phyloP scores from a whole-genome alignment of 1,140 invertebrate species.

The Drosophila azteca region DNA sequence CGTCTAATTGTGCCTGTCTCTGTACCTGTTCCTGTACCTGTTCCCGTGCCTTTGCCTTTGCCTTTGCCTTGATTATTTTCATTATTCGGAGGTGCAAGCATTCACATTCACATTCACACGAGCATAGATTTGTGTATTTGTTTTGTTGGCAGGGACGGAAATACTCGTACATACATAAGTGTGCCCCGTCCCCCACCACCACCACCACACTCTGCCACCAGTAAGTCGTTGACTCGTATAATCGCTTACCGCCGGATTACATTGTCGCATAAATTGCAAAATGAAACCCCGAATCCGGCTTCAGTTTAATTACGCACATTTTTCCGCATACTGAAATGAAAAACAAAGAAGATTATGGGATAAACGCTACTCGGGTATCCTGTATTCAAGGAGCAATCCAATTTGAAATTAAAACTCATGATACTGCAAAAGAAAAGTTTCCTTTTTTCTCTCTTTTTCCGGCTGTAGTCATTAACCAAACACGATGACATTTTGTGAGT shows the following conservation, averaged over 20 bases:
- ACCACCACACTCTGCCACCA: too few species aligned
- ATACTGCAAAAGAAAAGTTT: too few species aligned
- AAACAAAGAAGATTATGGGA: conserved; percentile 8
- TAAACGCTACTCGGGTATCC: not conserved
- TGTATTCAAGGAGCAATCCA: too few species aligned
- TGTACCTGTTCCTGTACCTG: conserved; percentile 28
- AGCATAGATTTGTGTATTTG: conserved; percentile 30
- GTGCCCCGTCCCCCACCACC: too few species aligned
- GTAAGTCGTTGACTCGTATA: conserved; percentile 11
- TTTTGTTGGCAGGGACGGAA: conserved; percentile 21
- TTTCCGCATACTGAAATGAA: conserved; percentile 30
- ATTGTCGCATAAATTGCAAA: conserved; percentile 50
- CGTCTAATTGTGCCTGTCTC: conserved; percentile 49
- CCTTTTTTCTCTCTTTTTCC: too few species aligned
- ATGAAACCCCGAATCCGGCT: conserved; percentile 26
- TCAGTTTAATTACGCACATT: conserved; percentile 37
- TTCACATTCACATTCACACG: conserved; percentile 9
- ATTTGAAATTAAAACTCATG: too few species aligned
- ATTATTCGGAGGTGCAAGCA: conserved; percentile 32
- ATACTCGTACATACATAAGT: conserved; percentile 5
- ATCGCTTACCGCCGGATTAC: conserved; percentile 40
- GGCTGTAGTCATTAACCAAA: too few species aligned
- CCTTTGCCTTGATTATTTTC: conserved; percentile 33
- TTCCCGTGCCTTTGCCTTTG: not conserved
- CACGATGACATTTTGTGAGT: too few species aligned